phyloP scores from a whole-genome alignment of 2,797 vertebrate species.

The Pantherophis vulpinus region DNA sequence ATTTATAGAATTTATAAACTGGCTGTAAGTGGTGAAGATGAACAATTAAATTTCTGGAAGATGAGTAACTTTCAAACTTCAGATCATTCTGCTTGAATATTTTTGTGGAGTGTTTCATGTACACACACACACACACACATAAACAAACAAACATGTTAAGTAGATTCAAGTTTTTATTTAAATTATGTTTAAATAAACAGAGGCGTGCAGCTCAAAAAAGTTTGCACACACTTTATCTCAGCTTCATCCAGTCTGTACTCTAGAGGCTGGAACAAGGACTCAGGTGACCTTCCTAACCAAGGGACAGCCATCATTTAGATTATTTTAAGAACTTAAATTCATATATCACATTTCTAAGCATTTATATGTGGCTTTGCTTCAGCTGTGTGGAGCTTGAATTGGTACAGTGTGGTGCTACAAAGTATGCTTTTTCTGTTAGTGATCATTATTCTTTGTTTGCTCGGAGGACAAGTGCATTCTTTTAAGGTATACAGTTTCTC shows the following conservation, averaged over 20 bases:
- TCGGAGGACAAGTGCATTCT: slow-evolving; percentile 5
- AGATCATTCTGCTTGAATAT: neutral
- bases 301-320: neutral
- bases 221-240: neutral
- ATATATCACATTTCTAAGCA: neutral
- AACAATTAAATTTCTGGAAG: neutral
- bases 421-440: neutral
- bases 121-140: neutral
- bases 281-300: neutral
- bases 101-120: neutral
- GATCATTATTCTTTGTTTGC: neutral
- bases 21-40: neutral
- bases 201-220: neutral
- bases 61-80: neutral
- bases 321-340: neutral
- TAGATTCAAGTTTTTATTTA: neutral
- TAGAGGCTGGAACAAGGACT: neutral
- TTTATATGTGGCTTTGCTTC: neutral
- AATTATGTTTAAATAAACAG: neutral
- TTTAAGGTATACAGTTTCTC: neutral
- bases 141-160: neutral
- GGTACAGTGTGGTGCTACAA: neutral
- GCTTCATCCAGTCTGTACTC: neutral
- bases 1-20: neutral
- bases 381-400: neutral